Base-by-base conservation (phyloP, 2,797 vertebrate species). In the Eulemur coronatus region DNA sequence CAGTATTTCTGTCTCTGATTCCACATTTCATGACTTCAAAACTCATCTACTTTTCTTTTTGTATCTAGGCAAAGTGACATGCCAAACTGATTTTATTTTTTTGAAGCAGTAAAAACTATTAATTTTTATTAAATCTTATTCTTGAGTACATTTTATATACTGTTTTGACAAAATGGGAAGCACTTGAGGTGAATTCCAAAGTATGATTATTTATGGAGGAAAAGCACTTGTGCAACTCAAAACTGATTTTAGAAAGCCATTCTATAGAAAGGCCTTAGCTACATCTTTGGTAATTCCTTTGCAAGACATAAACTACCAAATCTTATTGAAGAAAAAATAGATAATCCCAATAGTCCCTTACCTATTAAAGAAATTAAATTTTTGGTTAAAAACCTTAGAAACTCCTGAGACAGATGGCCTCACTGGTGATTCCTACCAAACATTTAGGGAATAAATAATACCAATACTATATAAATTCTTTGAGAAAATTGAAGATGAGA, bases 1-100 rank as follows among this genome's bases (percentile, higher is more conserved):
- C 3, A 75, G 22, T 33, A 84, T 52, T 86, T 95, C 18, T 92
- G 8, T 82, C 28, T 73, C 30, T n/a, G 63, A 84, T 55, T 96
- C 61, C 69, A 67, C 61, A 28, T 86, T 91, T 86, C 57, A 46
- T 91, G 65, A 76, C 35, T 75, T 76, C 8, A 52, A 92, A 90
- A 86, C 30, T 90, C n/a, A 92, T 61, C 24, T 73, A 70, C 24
- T 69, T 97, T 91, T 84, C 30, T 50, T 93, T 95, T 80, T 84
- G 33, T 91, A 67, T 91, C 30, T 79, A 57, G 81, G 59, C 41
- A 87, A 88, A 94, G 6, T 96, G 52, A 88, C 43, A 73, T 24
- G 33, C 38, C 89, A 96, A 86, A 75, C 9, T 52, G 20, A 86
- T 95, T 96, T 92, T 61, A 67, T 67, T 67, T 67, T 67, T 67